phyloP scores from a whole-genome alignment of 2,888 invertebrate species.

The Ophioninae sp. region DNA sequence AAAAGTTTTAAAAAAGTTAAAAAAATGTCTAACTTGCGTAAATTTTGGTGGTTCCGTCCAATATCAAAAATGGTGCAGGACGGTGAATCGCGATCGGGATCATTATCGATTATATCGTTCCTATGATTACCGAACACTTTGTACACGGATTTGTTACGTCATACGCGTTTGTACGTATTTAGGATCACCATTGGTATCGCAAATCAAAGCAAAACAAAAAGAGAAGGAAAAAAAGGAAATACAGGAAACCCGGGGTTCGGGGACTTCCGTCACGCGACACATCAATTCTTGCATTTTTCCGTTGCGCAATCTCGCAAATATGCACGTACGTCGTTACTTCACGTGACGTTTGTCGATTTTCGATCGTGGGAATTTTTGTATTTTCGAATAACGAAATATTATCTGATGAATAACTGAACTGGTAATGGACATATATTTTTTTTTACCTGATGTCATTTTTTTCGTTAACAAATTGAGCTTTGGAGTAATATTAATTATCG shows the following conservation, averaged over 20 bases:
- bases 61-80: not conserved
- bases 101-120: conserved; percentile 40
- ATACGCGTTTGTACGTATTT: not conserved
- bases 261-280: conserved; percentile 64
- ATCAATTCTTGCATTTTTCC: conserved; percentile 41
- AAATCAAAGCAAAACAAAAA: not conserved
- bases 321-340: not conserved
- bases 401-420: not conserved
- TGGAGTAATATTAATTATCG: not conserved
- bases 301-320: conserved; percentile 45
- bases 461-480: not conserved
- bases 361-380: not conserved
- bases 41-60: not conserved
- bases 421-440: not conserved
- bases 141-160: not conserved
- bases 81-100: conserved; percentile 30
- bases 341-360: conserved; percentile 4
- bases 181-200: conserved; percentile 1
- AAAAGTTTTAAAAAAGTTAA: too few species aligned
- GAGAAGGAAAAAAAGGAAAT: conserved; percentile 26
- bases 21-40: not conserved
- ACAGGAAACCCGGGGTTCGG: conserved; percentile 51
- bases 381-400: not conserved
- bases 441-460: not conserved
- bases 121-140: conserved; percentile 32